Evolutionary conservation across 2,797 vertebrate species (phyloP), one percentile per base, ranked within the genome.

Genomic region (Typhlichthys eigenmanni): DNA sequence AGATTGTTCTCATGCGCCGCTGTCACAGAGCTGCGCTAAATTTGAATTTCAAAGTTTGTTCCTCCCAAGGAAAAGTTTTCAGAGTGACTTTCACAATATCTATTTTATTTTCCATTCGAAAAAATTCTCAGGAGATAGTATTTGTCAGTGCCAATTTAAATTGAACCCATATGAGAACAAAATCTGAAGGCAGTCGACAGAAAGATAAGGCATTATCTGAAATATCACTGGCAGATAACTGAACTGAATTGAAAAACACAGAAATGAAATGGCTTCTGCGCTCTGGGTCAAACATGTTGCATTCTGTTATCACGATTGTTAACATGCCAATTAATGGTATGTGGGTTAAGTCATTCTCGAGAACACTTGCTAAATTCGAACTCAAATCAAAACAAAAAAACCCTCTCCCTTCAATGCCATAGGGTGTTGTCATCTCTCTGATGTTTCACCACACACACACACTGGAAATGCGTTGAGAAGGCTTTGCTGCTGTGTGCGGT

Each of bases 1-100:
- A 82, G 62, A 72, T 68, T 71, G 67, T 65, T 68, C 76, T 76
- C 78, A 45, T 2, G 66, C 66, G 64, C 50, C 49, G 60, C 57
- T 75, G 71, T 60, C 67, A 63, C 69, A 64, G 61, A 76, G 69
- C 55, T 49, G 46, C 16, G 60, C 60, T 24, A 47, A 69, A 85
- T 85, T 85, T 84, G 68, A 82, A 81, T 85, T 84, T 86, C 79
- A 85, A 87, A 85, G 81, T 74, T 82, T 53, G 47, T 59, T 74
- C 66, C 79, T 83, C 60, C 73, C 59, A 60, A 71, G 64, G 66
- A 60, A 87, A 86, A 84, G 57, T 85, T 87, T 81, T 49, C 69
- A 64, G 54, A 82, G 58, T 78, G 76, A 75, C 79, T 83, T 80
- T 76, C 64, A 80, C 38, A 50, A 68, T 76, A 63, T 66, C 62